These are phyloP conservation scores for Eulemur mongoz DNA, from an alignment of 2,797 vertebrate species.

Conservation along the genomic window DNA sequence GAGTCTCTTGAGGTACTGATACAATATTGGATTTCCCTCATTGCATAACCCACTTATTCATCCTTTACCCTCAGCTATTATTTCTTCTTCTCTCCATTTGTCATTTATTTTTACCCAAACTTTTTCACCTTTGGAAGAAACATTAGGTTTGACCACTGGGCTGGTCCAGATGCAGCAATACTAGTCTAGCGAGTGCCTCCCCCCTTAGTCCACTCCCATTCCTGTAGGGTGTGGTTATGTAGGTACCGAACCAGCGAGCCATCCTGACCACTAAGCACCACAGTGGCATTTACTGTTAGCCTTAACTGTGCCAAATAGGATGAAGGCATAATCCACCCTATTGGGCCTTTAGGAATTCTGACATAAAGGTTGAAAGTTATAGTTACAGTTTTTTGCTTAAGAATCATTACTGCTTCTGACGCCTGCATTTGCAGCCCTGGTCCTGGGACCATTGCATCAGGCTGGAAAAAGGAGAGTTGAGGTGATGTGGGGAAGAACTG, in stretches of 20 bases:
- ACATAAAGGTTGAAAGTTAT: neutral
- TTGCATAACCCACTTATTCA: neutral
- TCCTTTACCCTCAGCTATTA: neutral
- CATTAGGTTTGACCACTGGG: neutral
- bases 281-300: neutral
- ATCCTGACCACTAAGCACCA: neutral
- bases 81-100: neutral
- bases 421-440: neutral
- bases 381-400: neutral
- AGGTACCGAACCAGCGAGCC: neutral
- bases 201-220: neutral
- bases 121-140: neutral
- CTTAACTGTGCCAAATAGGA: neutral
- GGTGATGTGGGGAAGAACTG: neutral
- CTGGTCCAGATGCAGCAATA: neutral
- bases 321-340: neutral
- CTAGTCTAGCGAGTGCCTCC: neutral
- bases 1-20: neutral
- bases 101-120: neutral
- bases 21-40: neutral
- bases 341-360: neutral
- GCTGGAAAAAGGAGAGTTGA: neutral
- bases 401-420: neutral
- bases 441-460: neutral
- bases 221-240: neutral